Evolutionary conservation across 2,113 vertebrate species (phyloP).

Genomic region (Eolophus roseicapilla): DNA sequence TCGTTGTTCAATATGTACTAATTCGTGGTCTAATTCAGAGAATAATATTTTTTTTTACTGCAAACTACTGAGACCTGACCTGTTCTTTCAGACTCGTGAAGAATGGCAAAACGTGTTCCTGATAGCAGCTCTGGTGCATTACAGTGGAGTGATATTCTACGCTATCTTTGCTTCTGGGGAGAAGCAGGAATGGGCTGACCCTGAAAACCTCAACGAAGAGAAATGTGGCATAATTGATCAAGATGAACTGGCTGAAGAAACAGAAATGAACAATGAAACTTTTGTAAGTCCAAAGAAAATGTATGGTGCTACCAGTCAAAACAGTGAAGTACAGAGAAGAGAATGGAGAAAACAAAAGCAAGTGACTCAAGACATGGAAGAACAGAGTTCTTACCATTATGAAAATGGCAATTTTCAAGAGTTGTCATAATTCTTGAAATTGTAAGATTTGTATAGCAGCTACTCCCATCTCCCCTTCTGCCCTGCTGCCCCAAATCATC

Average conservation of each 20-base stretch:
- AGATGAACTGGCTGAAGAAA: constrained; percentile 92
- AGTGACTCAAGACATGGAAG: constrained; percentile 76
- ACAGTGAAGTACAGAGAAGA: constrained; percentile 71
- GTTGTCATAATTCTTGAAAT: constrained; percentile 70
- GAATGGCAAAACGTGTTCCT: constrained; percentile 98
- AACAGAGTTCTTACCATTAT: constrained; percentile 74
- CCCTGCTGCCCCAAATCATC: background rate
- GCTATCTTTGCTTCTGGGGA: constrained; percentile 97
- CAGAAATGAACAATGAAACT: constrained; percentile 82
- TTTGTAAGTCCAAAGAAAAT: constrained; percentile 77
- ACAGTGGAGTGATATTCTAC: constrained; percentile 94
- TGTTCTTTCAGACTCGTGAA: constrained; percentile 85
- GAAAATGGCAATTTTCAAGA: constrained; percentile 83
- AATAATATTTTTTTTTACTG: background rate
- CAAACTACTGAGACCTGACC: background rate
- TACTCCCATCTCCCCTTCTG: background rate
- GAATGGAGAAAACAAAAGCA: constrained; percentile 81
- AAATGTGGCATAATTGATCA: constrained; percentile 91
- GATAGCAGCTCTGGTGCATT: constrained; percentile 94
- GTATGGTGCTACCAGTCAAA: constrained; percentile 87
- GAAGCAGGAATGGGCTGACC: constrained; percentile 95
- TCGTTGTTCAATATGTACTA: background rate
- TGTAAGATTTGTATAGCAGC: constrained; percentile 1
- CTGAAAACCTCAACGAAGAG: constrained; percentile 87
- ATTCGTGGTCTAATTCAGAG: background rate